phyloP scores from a whole-genome alignment of 2,797 vertebrate genomes.

The Sebastes melanostomus region DNA sequence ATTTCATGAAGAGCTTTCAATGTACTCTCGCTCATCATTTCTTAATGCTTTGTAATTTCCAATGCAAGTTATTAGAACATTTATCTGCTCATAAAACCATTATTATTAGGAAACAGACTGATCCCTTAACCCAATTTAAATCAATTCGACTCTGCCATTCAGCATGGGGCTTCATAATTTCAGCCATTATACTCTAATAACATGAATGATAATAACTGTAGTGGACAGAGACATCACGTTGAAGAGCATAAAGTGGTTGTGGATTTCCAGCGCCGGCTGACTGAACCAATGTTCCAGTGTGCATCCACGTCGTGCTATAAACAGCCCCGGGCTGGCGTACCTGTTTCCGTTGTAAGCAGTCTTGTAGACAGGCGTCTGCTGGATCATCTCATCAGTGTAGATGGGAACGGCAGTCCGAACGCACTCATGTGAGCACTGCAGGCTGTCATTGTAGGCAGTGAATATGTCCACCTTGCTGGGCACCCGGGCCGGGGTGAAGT shows the following conservation, averaged over 20 bases:
- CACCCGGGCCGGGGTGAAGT: conserved; percentile 94
- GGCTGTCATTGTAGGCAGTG: conserved; percentile 97
- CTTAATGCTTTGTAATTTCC: neutral
- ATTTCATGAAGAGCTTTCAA: neutral
- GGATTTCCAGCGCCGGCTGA: neutral
- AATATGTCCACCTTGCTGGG: conserved; percentile 98
- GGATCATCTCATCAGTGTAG: conserved; percentile 93
- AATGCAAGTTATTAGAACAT: neutral
- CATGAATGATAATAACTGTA: neutral
- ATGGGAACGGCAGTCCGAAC: conserved; percentile 90
- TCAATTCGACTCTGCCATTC: neutral
- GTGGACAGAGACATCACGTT: neutral
- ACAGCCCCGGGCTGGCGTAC: conserved; percentile 68
- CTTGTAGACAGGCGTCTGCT: conserved; percentile 92
- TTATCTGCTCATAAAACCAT: neutral
- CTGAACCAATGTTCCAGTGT: neutral
- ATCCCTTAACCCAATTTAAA: conserved; percentile 7
- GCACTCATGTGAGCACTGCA: conserved; percentile 98
- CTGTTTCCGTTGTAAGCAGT: conserved; percentile 96
- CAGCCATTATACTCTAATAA: neutral
- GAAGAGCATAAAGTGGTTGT: neutral
- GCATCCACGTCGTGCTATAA: neutral
- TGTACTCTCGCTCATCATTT: neutral
- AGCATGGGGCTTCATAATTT: neutral
- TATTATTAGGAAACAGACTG: neutral